Base-by-base conservation (phyloP, 2,113 vertebrate genomes). In the Etheostoma spectabile region DNA sequence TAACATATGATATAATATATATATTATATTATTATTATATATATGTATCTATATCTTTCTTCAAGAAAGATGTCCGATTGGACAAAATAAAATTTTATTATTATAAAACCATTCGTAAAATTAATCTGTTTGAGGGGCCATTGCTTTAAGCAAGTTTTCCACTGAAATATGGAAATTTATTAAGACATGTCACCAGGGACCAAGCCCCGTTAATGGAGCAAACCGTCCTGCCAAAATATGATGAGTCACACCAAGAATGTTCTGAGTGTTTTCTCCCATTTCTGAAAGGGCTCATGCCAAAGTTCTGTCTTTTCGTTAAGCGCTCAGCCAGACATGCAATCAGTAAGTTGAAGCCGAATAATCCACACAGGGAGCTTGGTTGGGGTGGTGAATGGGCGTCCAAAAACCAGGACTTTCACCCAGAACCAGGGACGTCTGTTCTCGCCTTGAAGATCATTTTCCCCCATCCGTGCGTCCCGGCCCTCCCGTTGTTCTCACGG, bases 161-260 rank as follows among this genome's bases (percentile, higher is more conserved):
- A 71, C 69, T 35, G 63, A 38, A 70, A 48, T 30, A 64, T 55
- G 72, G 78, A 86, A 90, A 84, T 38, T 56, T 84, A 14, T 48
- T 55, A 80, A 88, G 78, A 61, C 72, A 35, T 30, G 56, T 19
- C 55, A n/a, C n/a, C 83, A 74, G 21, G 13, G 35, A 72, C 63
- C 55, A 4, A 82, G 27, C 53, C 35, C 35, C 52, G 59, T 56
- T 33, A 33, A 63, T 30, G 57, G 78, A 75, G 22, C 73, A 79
- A 68, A 1, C 45, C 53, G 70, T n/a, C 45, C 71, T 73, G 89
- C 74, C 83, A 59, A 59, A 67, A 18, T 8, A 30, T 35, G 79
- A 79, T 82, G 85, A 91, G 74, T 77, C 87, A 85, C 72, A 62
- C 4, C 55, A 53, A 84, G 63, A 24, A 79, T 59, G 52, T 76